Evolutionary conservation across 2,113 vertebrate genomes (phyloP).

Genomic region (Chlamydotis undulata): DNA sequence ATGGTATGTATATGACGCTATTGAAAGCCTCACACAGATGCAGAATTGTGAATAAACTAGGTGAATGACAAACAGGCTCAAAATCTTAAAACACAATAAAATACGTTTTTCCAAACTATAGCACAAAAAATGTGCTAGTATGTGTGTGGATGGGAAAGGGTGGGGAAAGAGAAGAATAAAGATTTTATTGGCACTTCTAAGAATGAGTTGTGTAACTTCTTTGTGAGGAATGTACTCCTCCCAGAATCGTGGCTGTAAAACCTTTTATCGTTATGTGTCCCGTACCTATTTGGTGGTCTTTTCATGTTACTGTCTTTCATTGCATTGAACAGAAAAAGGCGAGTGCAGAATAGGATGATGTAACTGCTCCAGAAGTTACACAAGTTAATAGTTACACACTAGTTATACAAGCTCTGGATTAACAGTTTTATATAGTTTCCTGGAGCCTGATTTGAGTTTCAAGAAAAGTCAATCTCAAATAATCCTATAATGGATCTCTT

Average conservation of each 20-base stretch:
- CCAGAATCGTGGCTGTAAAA: slow-evolving; percentile 47
- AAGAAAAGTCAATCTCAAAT: neutral
- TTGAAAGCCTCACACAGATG: neutral
- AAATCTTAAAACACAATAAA: neutral
- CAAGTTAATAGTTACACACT: slow-evolving; percentile 29
- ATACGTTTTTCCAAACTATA: neutral
- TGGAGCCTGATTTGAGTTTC: neutral
- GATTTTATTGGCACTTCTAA: slow-evolving; percentile 40
- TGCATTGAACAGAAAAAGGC: neutral
- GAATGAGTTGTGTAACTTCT: slow-evolving; percentile 27
- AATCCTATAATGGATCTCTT: neutral
- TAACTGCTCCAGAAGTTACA: slow-evolving; percentile 8
- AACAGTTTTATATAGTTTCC: neutral
- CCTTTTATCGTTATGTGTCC: slow-evolving; percentile 2
- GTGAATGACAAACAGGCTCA: neutral
- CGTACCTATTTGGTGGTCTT: slow-evolving; percentile 3
- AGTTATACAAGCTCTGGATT: slow-evolving; percentile 26
- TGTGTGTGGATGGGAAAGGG: neutral
- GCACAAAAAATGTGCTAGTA: neutral
- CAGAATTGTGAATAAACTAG: neutral
- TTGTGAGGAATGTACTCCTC: neutral
- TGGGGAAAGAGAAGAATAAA: neutral
- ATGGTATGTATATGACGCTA: neutral
- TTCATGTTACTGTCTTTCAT: slow-evolving; percentile 2
- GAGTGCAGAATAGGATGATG: neutral